Conservation (phyloP, 2,888 invertebrate genomes). For the Leuctra nigra region DNA sequence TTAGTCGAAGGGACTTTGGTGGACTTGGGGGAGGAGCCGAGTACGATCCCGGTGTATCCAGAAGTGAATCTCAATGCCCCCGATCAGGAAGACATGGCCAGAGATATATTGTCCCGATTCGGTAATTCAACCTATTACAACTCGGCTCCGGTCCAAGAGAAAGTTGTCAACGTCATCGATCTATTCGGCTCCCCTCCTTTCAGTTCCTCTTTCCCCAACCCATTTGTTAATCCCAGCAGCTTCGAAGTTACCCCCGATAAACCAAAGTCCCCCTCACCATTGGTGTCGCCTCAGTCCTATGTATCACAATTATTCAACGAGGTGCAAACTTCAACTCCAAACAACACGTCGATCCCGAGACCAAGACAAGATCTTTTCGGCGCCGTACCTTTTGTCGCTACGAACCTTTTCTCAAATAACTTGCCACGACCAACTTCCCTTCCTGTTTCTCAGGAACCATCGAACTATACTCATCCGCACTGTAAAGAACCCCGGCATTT, state of each 20-base stretch:
- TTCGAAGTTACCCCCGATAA: not conserved
- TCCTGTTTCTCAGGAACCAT: not conserved
- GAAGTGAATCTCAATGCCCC: not conserved
- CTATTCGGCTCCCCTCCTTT: constrained; percentile 42
- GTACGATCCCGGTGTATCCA: not conserved
- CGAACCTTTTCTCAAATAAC: not conserved
- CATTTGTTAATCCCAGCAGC: constrained; percentile 34
- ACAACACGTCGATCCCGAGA: not conserved
- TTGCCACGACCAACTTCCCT: not conserved
- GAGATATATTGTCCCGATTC: not conserved
- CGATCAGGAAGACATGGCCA: not conserved
- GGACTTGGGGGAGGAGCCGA: constrained; percentile 24
- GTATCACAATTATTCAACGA: constrained; percentile 25
- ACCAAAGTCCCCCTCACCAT: constrained; percentile 24
- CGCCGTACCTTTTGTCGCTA: constrained; percentile 32
- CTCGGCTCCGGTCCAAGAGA: not conserved
- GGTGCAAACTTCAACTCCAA: not conserved
- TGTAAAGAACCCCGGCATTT: not conserved
- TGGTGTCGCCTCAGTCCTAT: constrained; percentile 31
- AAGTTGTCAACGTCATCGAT: constrained; percentile 33
- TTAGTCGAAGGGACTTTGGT: constrained; percentile 27
- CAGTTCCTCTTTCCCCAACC: constrained; percentile 37
- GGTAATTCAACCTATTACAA: not conserved
- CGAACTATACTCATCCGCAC: not conserved
- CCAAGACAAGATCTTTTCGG: constrained; percentile 33